Percentiles rank a stretch among this genome's conserved stretches.
Conservation (phyloP, 1,140 invertebrate genomes). For the Papilio helenus region DNA sequence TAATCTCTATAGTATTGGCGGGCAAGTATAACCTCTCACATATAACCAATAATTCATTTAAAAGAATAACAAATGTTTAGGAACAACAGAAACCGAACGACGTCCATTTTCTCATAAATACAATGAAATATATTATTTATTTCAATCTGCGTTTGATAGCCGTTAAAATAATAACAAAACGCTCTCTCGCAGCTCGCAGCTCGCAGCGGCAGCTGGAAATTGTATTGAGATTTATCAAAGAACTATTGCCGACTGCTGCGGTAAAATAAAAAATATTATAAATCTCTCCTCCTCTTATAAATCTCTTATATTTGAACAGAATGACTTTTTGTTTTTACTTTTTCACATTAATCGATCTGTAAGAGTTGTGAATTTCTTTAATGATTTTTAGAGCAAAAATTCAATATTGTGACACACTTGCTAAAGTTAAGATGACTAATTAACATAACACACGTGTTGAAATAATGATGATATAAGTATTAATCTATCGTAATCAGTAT, state of each 20-base stretch:
- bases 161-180: background rate
- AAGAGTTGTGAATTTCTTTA: background rate
- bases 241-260: background rate
- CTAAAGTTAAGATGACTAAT: background rate
- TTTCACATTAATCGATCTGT: background rate
- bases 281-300: background rate
- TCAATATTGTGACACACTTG: background rate
- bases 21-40: background rate
- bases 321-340: background rate
- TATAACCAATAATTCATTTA: slow-evolving; percentile 9
- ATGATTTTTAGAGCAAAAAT: background rate
- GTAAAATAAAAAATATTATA: background rate
- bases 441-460: no score
- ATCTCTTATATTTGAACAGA: background rate
- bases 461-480: background rate
- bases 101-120: slow-evolving; percentile 8
- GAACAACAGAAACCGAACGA: background rate
- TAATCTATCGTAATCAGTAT: background rate
- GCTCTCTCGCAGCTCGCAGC: background rate
- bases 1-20: background rate
- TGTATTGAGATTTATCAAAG: background rate
- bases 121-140: slow-evolving; percentile 10
- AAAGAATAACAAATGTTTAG: background rate
- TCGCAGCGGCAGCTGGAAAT: background rate
- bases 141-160: background rate